phyloP scores from a whole-genome alignment of 2,888 invertebrate genomes.

The Aquatica leii region DNA sequence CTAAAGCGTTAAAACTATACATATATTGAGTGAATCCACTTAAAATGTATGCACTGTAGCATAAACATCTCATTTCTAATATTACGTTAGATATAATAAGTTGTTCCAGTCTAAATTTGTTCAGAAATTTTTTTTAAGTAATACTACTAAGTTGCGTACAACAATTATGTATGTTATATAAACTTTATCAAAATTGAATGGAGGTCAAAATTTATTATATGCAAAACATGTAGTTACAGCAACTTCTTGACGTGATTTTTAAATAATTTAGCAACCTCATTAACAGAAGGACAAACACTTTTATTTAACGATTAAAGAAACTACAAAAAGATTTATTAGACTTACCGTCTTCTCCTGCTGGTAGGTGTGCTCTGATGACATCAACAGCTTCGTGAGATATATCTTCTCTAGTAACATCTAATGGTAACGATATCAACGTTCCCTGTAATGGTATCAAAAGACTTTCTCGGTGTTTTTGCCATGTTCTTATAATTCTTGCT shows the following conservation, averaged over 20 bases:
- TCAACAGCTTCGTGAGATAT: conserved; percentile 80
- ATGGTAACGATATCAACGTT: conserved; percentile 72
- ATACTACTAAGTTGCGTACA: no score
- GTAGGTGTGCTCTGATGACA: conserved; percentile 79
- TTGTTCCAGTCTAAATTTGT: no score
- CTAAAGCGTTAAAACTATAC: no score
- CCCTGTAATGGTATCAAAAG: conserved; percentile 49
- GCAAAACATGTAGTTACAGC: no score
- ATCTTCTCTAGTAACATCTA: conserved; percentile 84
- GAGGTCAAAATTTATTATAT: no score
- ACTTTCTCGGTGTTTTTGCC: conserved; percentile 60
- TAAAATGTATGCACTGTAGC: no score
- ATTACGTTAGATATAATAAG: no score
- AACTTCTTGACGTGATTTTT: neutral
- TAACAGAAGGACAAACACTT: conserved; percentile 7
- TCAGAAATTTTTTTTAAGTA: no score
- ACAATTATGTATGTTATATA: no score
- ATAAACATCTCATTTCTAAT: no score
- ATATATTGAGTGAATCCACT: no score
- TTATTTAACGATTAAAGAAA: neutral
- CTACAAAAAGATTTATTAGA: neutral
- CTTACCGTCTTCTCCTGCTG: conserved; percentile 82
- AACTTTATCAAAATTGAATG: no score
- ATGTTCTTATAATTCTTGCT: conserved; percentile 64
- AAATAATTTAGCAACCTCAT: neutral